A percentile compares a stretch with the other conserved stretches of the same genome.
Evolutionary conservation across 2,888 invertebrate genomes (phyloP).

Genomic region (Acrobasis consociella): DNA sequence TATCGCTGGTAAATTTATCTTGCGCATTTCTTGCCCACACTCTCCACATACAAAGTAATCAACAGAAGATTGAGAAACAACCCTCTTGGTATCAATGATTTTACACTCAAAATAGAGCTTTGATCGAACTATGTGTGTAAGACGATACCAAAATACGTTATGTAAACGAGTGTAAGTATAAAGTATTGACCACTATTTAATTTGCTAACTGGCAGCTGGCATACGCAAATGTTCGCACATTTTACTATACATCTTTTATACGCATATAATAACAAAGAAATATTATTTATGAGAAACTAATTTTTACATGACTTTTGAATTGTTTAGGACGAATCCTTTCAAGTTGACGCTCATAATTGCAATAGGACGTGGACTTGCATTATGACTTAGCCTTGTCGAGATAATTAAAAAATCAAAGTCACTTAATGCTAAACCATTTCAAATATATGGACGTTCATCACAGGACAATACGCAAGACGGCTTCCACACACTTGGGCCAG

Average conservation of each 20-base stretch:
- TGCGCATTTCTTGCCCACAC: too few species aligned
- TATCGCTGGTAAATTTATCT: too few species aligned
- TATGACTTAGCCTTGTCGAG: slow-evolving; percentile 44
- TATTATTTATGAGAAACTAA: slow-evolving; percentile 56
- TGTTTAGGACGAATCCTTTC: slow-evolving; percentile 49
- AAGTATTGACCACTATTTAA: too few species aligned
- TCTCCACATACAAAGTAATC: too few species aligned
- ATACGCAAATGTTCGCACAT: slow-evolving; percentile 33
- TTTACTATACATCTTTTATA: slow-evolving; percentile 46
- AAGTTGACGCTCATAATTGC: slow-evolving; percentile 38
- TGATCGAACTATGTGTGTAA: too few species aligned
- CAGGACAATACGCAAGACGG: slow-evolving; percentile 79
- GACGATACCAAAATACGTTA: too few species aligned
- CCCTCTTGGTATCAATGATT: too few species aligned
- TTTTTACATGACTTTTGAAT: slow-evolving; percentile 38
- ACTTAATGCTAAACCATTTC: slow-evolving; percentile 78
- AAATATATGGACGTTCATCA: slow-evolving; percentile 80
- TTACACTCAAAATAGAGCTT: too few species aligned
- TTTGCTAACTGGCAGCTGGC: too few species aligned
- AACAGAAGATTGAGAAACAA: too few species aligned
- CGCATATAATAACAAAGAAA: slow-evolving; percentile 66
- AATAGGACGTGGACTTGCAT: slow-evolving; percentile 53
- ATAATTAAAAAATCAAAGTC: slow-evolving; percentile 59
- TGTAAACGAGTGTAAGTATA: too few species aligned
- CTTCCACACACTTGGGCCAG: slow-evolving; percentile 61